Percentiles rank a stretch among this genome's conserved stretches.
Evolutionary conservation across 2,113 vertebrate species (phyloP).

Genomic region (Strix uralensis): DNA sequence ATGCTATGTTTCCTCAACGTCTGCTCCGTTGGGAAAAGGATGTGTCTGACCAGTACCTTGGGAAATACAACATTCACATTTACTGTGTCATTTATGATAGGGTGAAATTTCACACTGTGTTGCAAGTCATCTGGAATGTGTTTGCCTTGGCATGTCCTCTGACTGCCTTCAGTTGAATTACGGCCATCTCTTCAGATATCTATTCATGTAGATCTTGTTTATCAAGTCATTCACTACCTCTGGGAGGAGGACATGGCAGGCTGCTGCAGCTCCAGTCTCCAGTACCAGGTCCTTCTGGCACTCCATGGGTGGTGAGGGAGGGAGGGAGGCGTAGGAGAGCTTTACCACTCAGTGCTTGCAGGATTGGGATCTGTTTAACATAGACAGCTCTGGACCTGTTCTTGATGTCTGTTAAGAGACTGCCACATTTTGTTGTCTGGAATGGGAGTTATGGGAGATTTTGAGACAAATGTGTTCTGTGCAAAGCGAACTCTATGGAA

Average conservation of each 20-base stretch:
- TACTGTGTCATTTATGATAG: constrained; percentile 11
- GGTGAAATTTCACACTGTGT: constrained; percentile 33
- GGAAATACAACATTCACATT: neutral
- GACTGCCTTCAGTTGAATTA: constrained; percentile 4
- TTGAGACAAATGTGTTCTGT: neutral
- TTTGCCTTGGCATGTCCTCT: constrained; percentile 37
- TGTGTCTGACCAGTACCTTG: neutral
- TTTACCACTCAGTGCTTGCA: neutral
- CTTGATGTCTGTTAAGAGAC: neutral
- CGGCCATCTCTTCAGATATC: neutral
- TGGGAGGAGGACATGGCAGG: neutral
- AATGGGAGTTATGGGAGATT: neutral
- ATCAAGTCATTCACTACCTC: neutral
- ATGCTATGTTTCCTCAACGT: accelerated
- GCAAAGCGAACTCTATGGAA: neutral
- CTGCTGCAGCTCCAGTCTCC: neutral
- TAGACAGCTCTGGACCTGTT: neutral
- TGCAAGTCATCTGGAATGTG: constrained; percentile 38
- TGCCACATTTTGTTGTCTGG: neutral
- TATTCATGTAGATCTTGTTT: neutral
- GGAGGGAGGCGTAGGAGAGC: accelerated
- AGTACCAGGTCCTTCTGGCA: neutral
- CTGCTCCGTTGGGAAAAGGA: neutral
- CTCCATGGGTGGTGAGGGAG: accelerated
- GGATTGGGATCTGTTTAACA: neutral